These are phyloP conservation scores for Calameuta idolon DNA, from an alignment of 2,888 invertebrate species.

Conservation along the genomic window DNA sequence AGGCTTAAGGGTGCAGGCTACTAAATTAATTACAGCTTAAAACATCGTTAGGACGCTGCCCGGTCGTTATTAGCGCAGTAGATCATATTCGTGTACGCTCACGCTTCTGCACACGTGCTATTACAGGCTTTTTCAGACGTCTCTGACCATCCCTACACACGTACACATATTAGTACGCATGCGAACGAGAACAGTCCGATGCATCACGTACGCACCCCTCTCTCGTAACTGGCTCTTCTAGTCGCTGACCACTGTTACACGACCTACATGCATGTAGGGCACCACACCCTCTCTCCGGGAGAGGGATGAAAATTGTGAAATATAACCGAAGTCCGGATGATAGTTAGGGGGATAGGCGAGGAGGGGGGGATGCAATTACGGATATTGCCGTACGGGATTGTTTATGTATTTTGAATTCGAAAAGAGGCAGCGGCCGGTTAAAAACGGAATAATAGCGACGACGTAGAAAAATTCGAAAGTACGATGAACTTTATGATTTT, in stretches of 20 bases:
- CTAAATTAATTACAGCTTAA: slow-evolving; percentile 66
- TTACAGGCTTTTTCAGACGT: not conserved
- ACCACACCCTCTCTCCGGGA: not conserved
- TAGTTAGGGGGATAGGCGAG: not conserved
- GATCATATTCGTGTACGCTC: slow-evolving; percentile 48
- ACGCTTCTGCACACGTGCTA: slow-evolving; percentile 12
- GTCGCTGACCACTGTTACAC: slow-evolving; percentile 1
- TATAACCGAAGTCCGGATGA: slow-evolving; percentile 31
- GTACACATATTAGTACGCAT: not conserved
- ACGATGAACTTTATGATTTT: not conserved
- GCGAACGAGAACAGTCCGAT: not conserved
- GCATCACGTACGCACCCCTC: not conserved
- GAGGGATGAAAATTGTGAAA: slow-evolving; percentile 46
- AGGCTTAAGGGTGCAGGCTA: slow-evolving; percentile 38
- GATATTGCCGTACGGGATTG: not conserved
- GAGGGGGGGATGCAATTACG: not conserved
- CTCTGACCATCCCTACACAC: not conserved
- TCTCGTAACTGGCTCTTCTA: not conserved
- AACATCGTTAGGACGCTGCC: slow-evolving; percentile 60
- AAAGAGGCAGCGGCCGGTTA: not conserved
- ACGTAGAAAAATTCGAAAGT: not conserved
- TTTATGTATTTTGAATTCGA: not conserved
- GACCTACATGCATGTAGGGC: not conserved
- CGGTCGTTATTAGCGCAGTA: slow-evolving; percentile 62
- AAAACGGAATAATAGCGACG: not conserved